Percentiles rank a stretch among this genome's conserved stretches.
Evolutionary conservation across 1,140 invertebrate species (phyloP).

Genomic region (Sinella curviseta): DNA sequence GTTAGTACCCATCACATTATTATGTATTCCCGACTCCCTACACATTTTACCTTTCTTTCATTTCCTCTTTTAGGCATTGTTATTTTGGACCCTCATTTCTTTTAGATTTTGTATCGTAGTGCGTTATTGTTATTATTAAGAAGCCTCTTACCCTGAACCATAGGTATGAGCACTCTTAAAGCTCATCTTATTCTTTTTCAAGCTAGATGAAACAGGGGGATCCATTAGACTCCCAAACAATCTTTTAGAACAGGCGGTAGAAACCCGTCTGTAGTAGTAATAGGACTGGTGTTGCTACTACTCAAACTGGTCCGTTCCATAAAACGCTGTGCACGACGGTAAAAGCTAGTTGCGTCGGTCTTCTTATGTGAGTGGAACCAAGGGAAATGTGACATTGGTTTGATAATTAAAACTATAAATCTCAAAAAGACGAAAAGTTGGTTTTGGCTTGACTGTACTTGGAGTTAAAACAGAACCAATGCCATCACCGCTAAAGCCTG

Average conservation of each 20-base stretch:
- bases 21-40: background rate
- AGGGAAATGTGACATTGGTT: constrained; percentile 19
- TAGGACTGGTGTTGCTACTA: too few species aligned
- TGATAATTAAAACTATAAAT: constrained; percentile 28
- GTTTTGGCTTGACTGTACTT: background rate
- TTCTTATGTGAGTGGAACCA: background rate
- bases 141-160: too few species aligned
- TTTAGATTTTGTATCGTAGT: background rate
- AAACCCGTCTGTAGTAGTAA: too few species aligned
- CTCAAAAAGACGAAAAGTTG: constrained; percentile 18
- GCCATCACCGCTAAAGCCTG: background rate
- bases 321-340: too few species aligned
- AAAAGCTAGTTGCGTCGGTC: too few species aligned
- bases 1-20: background rate
- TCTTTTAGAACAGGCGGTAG: background rate
- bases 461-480: background rate
- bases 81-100: background rate
- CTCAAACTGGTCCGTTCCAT: too few species aligned
- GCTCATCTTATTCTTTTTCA: background rate
- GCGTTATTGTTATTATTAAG: too few species aligned
- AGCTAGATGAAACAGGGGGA: background rate
- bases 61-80: background rate
- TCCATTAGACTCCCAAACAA: background rate
- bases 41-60: background rate
- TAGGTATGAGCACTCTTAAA: background rate